Conservation (phyloP, 2,888 invertebrate species). For the Troilus luridus region DNA sequence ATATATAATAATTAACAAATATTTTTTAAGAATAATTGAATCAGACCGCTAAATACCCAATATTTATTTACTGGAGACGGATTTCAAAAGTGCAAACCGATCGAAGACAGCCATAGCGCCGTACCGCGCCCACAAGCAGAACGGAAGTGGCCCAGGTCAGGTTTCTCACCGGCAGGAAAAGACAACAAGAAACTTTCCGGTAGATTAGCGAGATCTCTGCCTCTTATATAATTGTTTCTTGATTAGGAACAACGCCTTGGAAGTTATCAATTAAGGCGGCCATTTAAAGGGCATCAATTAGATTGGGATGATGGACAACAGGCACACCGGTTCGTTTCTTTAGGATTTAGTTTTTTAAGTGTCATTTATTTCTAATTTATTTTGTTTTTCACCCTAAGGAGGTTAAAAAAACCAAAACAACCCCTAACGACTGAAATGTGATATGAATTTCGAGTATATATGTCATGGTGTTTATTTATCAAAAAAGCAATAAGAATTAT, state of each 20-base stretch:
- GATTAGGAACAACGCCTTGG: neutral
- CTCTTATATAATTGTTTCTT: constrained; percentile 22
- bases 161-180: constrained; percentile 28
- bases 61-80: neutral
- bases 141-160: constrained; percentile 37
- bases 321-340: neutral
- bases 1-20: no score
- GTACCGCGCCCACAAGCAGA: neutral
- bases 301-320: neutral
- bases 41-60: no score
- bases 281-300: constrained; percentile 16
- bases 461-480: neutral
- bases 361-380: constrained; percentile 37
- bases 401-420: neutral
- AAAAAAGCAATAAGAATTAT: neutral
- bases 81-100: neutral
- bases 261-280: constrained; percentile 11
- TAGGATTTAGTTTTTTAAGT: neutral
- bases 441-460: neutral
- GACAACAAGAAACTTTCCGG: constrained; percentile 42
- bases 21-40: no score
- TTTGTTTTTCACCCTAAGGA: neutral
- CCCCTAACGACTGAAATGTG: neutral
- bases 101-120: neutral
- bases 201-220: constrained; percentile 39